Percentiles rank a stretch among this genome's conserved stretches.
These are phyloP conservation scores for Teinopalpus imperialis DNA, from an alignment of 2,888 invertebrate species.

Conservation along the genomic window DNA sequence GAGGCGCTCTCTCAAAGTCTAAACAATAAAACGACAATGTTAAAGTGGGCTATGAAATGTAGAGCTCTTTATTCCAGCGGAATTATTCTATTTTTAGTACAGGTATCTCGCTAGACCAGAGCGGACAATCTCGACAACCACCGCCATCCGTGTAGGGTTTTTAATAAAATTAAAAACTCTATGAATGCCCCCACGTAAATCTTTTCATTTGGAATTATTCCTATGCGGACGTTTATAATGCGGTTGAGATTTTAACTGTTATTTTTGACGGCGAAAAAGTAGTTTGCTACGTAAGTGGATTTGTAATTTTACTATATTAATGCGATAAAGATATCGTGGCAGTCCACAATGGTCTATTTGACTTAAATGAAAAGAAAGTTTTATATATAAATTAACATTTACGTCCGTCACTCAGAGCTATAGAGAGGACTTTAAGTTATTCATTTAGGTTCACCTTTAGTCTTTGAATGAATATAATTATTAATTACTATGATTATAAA, in stretches of 20 bases:
- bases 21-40: constrained; percentile 35
- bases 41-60: constrained; percentile 47
- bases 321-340: too few relatives aligned
- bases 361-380: too few relatives aligned
- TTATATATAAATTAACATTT: too few relatives aligned
- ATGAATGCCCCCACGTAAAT: constrained; percentile 46
- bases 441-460: too few relatives aligned
- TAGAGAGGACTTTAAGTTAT: too few relatives aligned
- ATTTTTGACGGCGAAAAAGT: constrained; percentile 17
- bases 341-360: too few relatives aligned
- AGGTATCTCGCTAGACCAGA: constrained; percentile 47
- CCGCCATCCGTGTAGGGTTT: constrained; percentile 35
- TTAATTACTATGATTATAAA: too few relatives aligned
- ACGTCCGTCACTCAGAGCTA: too few relatives aligned
- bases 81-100: constrained; percentile 57
- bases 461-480: too few relatives aligned
- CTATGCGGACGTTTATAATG: constrained; percentile 20
- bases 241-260: constrained; percentile 14
- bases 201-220: constrained; percentile 28
- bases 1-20: constrained; percentile 31
- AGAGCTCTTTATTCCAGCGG: constrained; percentile 46
- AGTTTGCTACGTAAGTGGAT: not conserved
- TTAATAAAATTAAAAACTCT: constrained; percentile 58
- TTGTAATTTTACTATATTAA: not conserved
- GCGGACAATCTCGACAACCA: constrained; percentile 45